Percentiles rank a stretch among this genome's conserved stretches.
These are phyloP conservation scores for Drosophila pectinifera DNA, from an alignment of 1,140 invertebrate species.

Conservation along the genomic window DNA sequence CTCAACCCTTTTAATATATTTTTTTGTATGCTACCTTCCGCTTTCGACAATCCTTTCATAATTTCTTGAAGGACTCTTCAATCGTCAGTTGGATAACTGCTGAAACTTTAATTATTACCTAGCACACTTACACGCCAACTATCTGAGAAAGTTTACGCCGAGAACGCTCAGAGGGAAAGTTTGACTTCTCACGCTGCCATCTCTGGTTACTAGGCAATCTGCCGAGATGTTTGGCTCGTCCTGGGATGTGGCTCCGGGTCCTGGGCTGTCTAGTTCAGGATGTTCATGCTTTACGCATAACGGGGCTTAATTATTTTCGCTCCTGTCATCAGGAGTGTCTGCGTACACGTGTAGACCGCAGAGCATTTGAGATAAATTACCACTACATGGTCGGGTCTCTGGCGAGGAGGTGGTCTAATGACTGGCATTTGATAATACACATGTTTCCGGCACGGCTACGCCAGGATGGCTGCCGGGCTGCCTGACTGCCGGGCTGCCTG, in stretches of 20 bases:
- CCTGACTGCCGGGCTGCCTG: too few relatives aligned
- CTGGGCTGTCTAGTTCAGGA: constrained; percentile 31
- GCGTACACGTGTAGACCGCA: constrained; percentile 68
- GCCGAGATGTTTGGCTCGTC: background rate
- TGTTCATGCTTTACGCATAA: constrained; percentile 71
- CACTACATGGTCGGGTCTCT: constrained; percentile 36
- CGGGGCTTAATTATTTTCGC: constrained; percentile 74
- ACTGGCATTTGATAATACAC: constrained; percentile 80
- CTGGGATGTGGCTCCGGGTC: background rate
- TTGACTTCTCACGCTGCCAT: constrained; percentile 51
- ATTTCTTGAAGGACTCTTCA: background rate
- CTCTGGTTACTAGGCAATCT: constrained; percentile 45
- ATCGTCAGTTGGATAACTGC: background rate
- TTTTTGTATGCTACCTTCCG: background rate
- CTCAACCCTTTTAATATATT: background rate
- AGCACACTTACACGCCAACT: constrained; percentile 18
- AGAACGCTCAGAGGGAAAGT: constrained; percentile 11
- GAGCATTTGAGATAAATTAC: constrained; percentile 72
- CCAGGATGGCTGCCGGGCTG: background rate
- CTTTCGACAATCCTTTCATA: background rate
- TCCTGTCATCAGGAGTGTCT: constrained; percentile 47
- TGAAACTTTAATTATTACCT: constrained; percentile 9
- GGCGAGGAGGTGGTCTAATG: constrained; percentile 56
- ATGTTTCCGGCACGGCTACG: constrained; percentile 50
- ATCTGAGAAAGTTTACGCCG: constrained; percentile 3